Conservation (phyloP, 2,888 invertebrate genomes). For the Dryococelus australis region DNA sequence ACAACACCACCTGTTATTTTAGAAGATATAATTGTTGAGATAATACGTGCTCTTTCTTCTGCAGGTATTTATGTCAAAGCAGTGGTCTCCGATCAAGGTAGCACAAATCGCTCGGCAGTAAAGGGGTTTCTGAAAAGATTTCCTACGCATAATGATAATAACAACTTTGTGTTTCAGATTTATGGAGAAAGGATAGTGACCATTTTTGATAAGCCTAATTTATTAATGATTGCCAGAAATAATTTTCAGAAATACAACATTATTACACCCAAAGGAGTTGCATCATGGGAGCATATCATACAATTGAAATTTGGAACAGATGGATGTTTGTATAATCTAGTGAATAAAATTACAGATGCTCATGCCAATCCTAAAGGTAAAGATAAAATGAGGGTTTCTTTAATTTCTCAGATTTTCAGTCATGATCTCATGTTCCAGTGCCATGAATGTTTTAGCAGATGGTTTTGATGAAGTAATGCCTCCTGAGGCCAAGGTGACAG, state of each 20-base stretch:
- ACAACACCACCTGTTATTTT: neutral
- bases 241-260: neutral
- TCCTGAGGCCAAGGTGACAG: neutral
- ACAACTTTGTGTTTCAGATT: neutral
- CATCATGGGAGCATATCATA: neutral
- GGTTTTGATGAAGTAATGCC: neutral
- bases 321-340: neutral
- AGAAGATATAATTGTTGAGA: neutral
- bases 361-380: too few relatives aligned
- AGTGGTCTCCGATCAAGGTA: neutral
- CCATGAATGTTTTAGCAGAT: neutral
- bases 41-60: neutral
- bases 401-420: neutral
- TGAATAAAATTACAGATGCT: too few relatives aligned
- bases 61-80: conserved; percentile 20
- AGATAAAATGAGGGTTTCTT: neutral
- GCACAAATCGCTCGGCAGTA: neutral
- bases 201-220: neutral
- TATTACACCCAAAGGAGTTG: neutral
- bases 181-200: neutral
- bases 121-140: neutral
- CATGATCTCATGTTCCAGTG: neutral
- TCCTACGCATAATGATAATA: neutral
- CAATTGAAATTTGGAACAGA: neutral
- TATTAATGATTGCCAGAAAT: neutral